Conservation (phyloP, 2,797 vertebrate species). For the Oceanodroma leucorhoa region DNA sequence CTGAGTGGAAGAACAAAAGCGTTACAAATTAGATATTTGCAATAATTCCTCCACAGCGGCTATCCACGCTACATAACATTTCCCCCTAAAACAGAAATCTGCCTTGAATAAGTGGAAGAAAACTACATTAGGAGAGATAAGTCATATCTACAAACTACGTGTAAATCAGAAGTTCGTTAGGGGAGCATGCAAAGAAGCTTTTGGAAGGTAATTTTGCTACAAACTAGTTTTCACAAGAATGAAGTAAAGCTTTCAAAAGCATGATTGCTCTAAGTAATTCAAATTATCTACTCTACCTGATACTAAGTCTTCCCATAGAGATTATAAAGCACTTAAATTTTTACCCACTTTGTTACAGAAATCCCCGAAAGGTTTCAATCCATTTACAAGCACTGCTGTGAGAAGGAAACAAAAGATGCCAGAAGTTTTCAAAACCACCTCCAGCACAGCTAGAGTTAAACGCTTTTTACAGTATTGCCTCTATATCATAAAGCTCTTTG, state of each 20-base stretch:
- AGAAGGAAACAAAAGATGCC: background rate
- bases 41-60: background rate
- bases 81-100: background rate
- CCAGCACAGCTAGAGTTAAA: slow-evolving; percentile 34
- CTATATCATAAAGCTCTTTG: background rate
- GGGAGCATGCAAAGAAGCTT: background rate
- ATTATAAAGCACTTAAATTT: slow-evolving; percentile 52
- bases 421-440: background rate
- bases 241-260: slow-evolving; percentile 37
- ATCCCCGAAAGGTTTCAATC: slow-evolving; percentile 16
- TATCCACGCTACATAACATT: background rate
- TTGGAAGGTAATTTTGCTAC: slow-evolving; percentile 39
- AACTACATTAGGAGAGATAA: background rate
- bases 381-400: background rate
- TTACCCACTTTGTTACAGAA: slow-evolving; percentile 11
- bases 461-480: background rate
- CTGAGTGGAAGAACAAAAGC: slow-evolving; percentile 27
- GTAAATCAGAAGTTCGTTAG: slow-evolving; percentile 28
- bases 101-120: slow-evolving; percentile 12
- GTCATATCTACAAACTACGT: background rate
- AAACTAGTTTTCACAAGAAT: slow-evolving; percentile 14
- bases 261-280: slow-evolving; percentile 44
- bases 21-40: slow-evolving; percentile 28
- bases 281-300: slow-evolving; percentile 40
- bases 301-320: slow-evolving; percentile 30